These are phyloP conservation scores for Vulpes vulpes DNA, from an alignment of 2,113 vertebrate genomes.

Conservation along the genomic window DNA sequence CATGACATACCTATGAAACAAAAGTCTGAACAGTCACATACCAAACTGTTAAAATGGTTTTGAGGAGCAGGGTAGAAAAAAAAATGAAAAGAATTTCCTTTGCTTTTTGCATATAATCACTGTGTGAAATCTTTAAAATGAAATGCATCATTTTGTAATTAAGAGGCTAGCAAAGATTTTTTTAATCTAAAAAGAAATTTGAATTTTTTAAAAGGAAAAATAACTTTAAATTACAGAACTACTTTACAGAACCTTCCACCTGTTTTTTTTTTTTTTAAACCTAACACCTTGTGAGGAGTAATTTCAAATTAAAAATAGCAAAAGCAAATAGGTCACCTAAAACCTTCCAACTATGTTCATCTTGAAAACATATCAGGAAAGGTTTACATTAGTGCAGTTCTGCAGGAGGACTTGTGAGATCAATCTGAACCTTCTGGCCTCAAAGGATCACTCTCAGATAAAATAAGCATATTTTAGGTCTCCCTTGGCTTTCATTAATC, in stretches of 20 bases:
- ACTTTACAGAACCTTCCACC: not conserved
- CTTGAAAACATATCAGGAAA: not conserved
- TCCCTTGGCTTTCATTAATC: not conserved
- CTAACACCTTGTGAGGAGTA: not conserved
- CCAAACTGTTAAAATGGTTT: conserved; percentile 3
- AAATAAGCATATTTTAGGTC: not conserved
- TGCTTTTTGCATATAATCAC: not conserved
- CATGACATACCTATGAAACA: not conserved
- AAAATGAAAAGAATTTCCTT: not conserved
- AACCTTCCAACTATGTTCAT: not conserved
- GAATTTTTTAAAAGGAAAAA: not conserved
- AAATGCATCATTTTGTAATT: not conserved
- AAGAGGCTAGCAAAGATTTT: not conserved
- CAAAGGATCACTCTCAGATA: not conserved
- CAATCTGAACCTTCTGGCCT: not conserved
- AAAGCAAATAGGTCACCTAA: not conserved
- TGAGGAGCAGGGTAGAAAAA: not conserved
- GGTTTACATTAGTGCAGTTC: not conserved
- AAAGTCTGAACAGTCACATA: not conserved
- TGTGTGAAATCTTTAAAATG: not conserved
- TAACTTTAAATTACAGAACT: not conserved
- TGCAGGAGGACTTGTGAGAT: not conserved
- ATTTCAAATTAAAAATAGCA: conserved; percentile 39
- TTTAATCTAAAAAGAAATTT: not conserved
- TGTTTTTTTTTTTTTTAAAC: not conserved